Percentiles rank a stretch among this genome's conserved stretches.
phyloP scores from a whole-genome alignment of 2,888 invertebrate species.

The Lathronympha strigana region DNA sequence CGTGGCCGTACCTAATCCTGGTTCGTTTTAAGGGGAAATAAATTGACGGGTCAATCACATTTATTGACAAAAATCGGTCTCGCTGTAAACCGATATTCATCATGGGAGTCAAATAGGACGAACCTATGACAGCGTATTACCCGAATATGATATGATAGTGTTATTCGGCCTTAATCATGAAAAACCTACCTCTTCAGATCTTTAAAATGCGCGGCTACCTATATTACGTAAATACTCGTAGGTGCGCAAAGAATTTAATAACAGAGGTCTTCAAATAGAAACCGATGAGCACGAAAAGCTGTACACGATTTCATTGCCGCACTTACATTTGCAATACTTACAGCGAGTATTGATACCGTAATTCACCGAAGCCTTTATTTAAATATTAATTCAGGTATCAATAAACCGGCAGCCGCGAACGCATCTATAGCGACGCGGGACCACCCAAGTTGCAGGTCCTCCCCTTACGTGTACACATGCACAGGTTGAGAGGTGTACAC shows the following conservation, averaged over 20 bases:
- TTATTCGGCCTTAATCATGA: not conserved
- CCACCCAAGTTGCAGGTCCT: conserved; percentile 75
- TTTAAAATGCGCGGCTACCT: not conserved
- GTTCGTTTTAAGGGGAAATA: not conserved
- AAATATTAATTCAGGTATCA: conserved; percentile 69
- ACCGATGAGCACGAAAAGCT: conserved; percentile 2
- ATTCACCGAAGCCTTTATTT: conserved; percentile 70
- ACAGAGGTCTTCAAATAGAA: not conserved
- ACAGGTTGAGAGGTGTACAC: conserved; percentile 43
- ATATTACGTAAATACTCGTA: not conserved
- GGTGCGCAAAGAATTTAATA: not conserved
- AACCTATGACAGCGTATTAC: too few relatives aligned
- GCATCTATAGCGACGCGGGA: conserved; percentile 63
- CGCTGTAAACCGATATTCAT: too few relatives aligned
- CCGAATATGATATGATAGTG: too few relatives aligned
- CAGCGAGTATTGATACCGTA: conserved; percentile 63
- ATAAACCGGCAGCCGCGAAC: conserved; percentile 57
- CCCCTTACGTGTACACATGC: conserved; percentile 58
- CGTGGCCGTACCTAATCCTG: not conserved
- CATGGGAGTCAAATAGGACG: too few relatives aligned
- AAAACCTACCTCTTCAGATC: not conserved
- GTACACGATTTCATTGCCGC: conserved; percentile 1
- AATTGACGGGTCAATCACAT: not conserved
- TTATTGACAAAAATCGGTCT: not conserved
- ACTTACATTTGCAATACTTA: conserved; percentile 60